phyloP scores from a whole-genome alignment of 2,113 vertebrate species.

The Nothoprocta pentlandii region DNA sequence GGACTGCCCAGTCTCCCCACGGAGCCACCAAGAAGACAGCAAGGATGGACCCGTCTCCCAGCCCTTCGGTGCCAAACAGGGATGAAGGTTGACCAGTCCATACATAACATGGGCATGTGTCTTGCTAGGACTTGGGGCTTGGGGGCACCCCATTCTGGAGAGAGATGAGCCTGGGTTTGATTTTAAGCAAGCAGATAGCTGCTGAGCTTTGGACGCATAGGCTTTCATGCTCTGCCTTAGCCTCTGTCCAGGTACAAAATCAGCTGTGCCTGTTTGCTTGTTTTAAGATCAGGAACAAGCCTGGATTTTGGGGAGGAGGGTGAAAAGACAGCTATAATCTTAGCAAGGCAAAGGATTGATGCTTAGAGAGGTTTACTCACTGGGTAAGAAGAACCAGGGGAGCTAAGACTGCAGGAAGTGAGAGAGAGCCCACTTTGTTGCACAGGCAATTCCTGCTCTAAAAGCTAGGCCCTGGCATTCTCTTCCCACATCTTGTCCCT shows the following conservation, averaged over 20 bases:
- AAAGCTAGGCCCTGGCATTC: not conserved
- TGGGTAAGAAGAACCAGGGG: not conserved
- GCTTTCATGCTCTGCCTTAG: not conserved
- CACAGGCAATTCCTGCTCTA: not conserved
- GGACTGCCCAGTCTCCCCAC: fast-evolving
- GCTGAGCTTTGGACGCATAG: not conserved
- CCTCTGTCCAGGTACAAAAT: not conserved
- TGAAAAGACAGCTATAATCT: not conserved
- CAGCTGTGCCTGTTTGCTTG: not conserved
- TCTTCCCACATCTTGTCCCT: not conserved
- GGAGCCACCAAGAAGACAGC: not conserved
- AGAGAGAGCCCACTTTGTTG: not conserved
- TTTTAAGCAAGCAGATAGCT: not conserved
- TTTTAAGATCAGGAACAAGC: not conserved
- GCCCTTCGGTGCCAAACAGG: not conserved
- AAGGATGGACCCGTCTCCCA: not conserved
- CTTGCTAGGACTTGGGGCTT: not conserved
- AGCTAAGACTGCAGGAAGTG: not conserved
- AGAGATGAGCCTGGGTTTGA: not conserved
- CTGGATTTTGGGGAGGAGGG: not conserved
- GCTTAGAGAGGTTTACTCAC: not conserved
- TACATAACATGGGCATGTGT: not conserved
- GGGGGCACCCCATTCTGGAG: not conserved
- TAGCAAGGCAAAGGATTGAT: not conserved
- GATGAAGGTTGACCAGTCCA: not conserved